Evolutionary conservation across 1,140 invertebrate genomes (phyloP).

Genomic region (Aphelinus atriplicis): DNA sequence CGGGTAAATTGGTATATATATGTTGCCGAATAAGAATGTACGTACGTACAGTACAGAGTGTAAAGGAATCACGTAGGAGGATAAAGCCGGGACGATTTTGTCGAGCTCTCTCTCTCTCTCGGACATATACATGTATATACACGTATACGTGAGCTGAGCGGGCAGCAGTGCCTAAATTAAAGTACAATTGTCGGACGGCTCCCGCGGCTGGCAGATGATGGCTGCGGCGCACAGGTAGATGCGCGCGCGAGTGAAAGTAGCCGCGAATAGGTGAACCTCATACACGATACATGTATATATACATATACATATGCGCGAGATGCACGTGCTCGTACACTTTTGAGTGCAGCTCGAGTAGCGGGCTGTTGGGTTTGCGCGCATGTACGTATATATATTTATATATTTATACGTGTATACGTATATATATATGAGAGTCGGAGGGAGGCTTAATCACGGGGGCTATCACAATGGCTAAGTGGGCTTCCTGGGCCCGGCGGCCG

Average conservation of each 20-base stretch:
- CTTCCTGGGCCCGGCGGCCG: slow-evolving; percentile 58
- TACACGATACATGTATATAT: neutral
- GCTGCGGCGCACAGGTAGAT: slow-evolving; percentile 42
- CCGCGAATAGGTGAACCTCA: slow-evolving; percentile 35
- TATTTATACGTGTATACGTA: too few relatives aligned
- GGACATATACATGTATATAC: slow-evolving; percentile 16
- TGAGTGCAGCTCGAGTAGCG: too few relatives aligned
- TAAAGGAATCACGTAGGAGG: too few relatives aligned
- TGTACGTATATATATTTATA: too few relatives aligned
- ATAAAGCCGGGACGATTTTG: too few relatives aligned
- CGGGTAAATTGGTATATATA: too few relatives aligned
- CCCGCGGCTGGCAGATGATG: slow-evolving; percentile 21
- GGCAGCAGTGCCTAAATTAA: slow-evolving; percentile 15
- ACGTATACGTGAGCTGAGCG: neutral
- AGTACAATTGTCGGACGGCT: slow-evolving; percentile 26
- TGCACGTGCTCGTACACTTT: too few relatives aligned
- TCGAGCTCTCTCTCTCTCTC: too few relatives aligned
- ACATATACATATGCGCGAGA: too few relatives aligned
- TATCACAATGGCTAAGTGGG: slow-evolving; percentile 67
- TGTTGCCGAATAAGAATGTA: too few relatives aligned
- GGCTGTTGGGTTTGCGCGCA: too few relatives aligned
- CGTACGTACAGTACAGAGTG: too few relatives aligned
- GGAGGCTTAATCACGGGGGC: slow-evolving; percentile 65
- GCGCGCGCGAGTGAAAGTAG: slow-evolving; percentile 23
- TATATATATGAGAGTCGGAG: slow-evolving; percentile 38